A percentile compares a stretch with the other conserved stretches of the same genome.
phyloP scores from a whole-genome alignment of 2,888 invertebrate genomes.

The Celastrina argiolus region DNA sequence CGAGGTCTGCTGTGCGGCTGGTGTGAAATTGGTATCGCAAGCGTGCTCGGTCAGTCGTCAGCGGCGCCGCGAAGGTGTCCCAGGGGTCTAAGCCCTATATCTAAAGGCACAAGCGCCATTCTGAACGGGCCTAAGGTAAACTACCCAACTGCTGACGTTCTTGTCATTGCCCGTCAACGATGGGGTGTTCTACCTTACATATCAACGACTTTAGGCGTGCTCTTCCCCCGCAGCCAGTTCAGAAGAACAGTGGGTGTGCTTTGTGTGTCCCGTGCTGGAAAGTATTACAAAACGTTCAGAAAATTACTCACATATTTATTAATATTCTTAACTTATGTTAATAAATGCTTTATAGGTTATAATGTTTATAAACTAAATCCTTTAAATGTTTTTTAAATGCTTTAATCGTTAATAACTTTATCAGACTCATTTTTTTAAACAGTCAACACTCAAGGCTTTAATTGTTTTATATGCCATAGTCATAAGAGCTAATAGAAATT shows the following conservation, averaged over 20 bases:
- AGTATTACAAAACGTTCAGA: conserved; percentile 29
- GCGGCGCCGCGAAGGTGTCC: neutral
- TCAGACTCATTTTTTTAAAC: too few relatives aligned
- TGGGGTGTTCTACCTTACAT: conserved; percentile 50
- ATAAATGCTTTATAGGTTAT: neutral
- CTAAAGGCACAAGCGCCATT: conserved; percentile 11
- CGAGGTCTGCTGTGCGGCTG: neutral
- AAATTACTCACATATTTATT: conserved; percentile 5
- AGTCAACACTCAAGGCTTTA: too few relatives aligned
- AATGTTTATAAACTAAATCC: neutral
- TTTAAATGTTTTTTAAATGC: neutral
- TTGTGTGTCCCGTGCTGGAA: conserved; percentile 86
- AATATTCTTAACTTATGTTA: neutral
- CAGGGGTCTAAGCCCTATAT: neutral
- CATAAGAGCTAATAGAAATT: neutral
- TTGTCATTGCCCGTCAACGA: neutral
- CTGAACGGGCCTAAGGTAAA: neutral
- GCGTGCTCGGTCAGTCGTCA: neutral
- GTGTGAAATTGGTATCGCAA: neutral
- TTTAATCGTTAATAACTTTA: neutral
- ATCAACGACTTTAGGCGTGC: conserved; percentile 80
- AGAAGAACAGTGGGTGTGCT: conserved; percentile 87
- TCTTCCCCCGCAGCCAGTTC: conserved; percentile 90
- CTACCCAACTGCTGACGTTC: neutral
- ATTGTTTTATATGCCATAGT: neutral